Base-by-base conservation (phyloP, 2,888 invertebrate genomes). In the Phytoseiulus persimilis region DNA sequence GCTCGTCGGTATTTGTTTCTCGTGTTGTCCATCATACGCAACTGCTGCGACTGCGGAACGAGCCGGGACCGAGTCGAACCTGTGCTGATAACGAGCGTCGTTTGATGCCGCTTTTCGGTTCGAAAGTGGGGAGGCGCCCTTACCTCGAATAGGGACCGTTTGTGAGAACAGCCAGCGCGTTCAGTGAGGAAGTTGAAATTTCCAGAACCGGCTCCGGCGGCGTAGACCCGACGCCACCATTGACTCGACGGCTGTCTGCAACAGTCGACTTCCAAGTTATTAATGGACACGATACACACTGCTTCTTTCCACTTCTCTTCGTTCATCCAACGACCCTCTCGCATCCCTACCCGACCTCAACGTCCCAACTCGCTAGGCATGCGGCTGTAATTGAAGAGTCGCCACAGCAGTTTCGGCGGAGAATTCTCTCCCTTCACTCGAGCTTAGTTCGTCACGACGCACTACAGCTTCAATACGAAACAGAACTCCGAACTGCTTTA, bases 81-180 rank as follows among this genome's bases (percentile, higher is more conserved):
- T 65, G 65, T 65, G 14, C 65, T 28, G 65, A 65, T 65, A 65
- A 65, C 65, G 65, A 65, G 18, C 18, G 65, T 28, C 2, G 65
- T 2, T 1, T 65, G 18, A 65, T 18, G 65, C 23, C 65, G 65
- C 11, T 1, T 23, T 3, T 23, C 11, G 1, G 5, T 65, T 2
- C 65, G 28, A 65, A 65, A 65, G 65, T 65, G 5, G 5, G 31
- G n/a, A 32, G 33, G 45, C 45, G 33, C 45, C 33, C 83, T 32
- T 87, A 87, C 87, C 87, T 87, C 45, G 87, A 87, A n/a, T 87
- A 87, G 32, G 87, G 87, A n/a, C 87, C 87, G 18, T 45, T 87
- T 39, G 87, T 87, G 33, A 87, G 87, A 39, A 45, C 45, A 33
- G 87, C 87, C 31, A 87, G 18, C 28, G 87, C 87, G 87, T 87